A percentile compares a stretch with the other conserved stretches of the same genome.
Evolutionary conservation across 2,797 vertebrate genomes (phyloP).

Genomic region (Neosilurus mollespiculum): DNA sequence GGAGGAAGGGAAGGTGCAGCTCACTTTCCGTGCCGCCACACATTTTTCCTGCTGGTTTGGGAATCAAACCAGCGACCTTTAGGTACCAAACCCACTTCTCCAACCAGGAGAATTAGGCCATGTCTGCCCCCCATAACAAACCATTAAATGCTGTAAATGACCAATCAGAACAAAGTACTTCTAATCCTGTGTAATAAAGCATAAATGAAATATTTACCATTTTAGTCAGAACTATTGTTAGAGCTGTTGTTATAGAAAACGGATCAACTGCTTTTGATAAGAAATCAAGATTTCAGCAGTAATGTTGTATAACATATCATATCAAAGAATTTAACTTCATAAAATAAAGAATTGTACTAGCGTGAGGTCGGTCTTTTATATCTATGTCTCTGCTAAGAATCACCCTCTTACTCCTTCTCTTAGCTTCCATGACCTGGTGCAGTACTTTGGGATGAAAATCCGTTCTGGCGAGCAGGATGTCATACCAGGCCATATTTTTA

Average conservation of each 20-base stretch:
- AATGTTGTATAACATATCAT: background rate
- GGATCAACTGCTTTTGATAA: background rate
- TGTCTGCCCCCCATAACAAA: too few relatives aligned
- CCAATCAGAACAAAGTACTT: too few relatives aligned
- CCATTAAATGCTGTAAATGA: too few relatives aligned
- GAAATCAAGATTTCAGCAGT: background rate
- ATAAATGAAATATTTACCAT: background rate
- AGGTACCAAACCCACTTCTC: too few relatives aligned
- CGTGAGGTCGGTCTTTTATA: background rate
- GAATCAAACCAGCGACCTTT: too few relatives aligned
- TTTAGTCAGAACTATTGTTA: background rate
- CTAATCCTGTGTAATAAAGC: background rate
- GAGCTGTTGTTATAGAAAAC: background rate
- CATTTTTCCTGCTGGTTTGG: too few relatives aligned
- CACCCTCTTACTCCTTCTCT: conserved; percentile 14
- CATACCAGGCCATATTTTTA: conserved; percentile 83
- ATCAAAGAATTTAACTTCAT: background rate
- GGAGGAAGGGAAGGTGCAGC: too few relatives aligned
- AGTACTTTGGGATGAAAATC: conserved; percentile 87
- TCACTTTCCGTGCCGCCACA: too few relatives aligned
- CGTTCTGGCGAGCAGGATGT: conserved; percentile 86
- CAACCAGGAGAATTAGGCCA: too few relatives aligned
- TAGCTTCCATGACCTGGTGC: conserved; percentile 87
- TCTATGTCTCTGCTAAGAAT: background rate
- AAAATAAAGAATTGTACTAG: background rate